Evolutionary conservation across 2,113 vertebrate species (phyloP), one percentile per base, ranked within the genome.

Genomic region (Forbesichthys agassizii): DNA sequence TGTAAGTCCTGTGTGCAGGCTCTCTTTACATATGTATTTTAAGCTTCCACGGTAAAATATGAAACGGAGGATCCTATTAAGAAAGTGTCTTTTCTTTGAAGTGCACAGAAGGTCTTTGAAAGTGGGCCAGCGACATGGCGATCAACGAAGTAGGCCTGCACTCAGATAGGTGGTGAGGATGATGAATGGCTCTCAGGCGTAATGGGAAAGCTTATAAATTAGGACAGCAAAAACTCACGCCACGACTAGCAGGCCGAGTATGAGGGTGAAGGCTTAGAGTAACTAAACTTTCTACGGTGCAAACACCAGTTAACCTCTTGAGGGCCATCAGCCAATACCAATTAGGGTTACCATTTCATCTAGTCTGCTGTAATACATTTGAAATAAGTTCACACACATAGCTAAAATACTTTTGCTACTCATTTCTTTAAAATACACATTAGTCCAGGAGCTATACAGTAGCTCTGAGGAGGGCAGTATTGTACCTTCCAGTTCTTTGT

Each of bases 401-500:
- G 36, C 36, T 42, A 7, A 42, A 42, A 42, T 42, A 3, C 5
- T 42, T 42, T 42, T 42, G 7, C 36, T 42, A 6, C 5, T 42
- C 1, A 42, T 42, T 42, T 5, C 7, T 42, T 42, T 42, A 42
- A 0, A 42, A 14, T 6, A 42, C 36, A 6, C 36, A 42, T 42
- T 42, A 42, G 36, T 42, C 36, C 36, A 42, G 36, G 10, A 18
- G 8, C 33, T 13, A 12, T 4, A 27, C 27, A 27, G 27, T 27
- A 33, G 27, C 47, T 20, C 0, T 4, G 12, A 27, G 33, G 8
- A 18, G 18, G 56, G 4, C 1, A 4, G 27, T 27, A 27, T 3
- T 79, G 13, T 90, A 98, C 98, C 97, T 93, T 96, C 95, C 42
- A 99, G 91, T 4, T 95, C 95, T 47, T 82, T 7, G 33, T 94